Evolutionary conservation across 2,113 vertebrate genomes (phyloP).

Genomic region (Ophiodon elongatus): DNA sequence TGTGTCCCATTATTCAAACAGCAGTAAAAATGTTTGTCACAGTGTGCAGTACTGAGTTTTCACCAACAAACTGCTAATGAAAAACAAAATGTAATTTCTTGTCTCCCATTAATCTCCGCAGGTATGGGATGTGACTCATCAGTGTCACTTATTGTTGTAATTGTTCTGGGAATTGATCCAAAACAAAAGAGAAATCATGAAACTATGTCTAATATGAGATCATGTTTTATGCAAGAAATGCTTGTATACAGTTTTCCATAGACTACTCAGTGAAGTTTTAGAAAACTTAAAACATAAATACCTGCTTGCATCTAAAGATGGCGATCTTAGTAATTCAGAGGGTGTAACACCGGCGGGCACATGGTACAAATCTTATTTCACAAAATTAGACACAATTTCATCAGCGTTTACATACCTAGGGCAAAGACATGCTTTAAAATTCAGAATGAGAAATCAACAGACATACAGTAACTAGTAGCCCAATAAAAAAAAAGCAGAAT

Average conservation of each 20-base stretch:
- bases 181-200: not conserved
- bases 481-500: constrained; percentile 25
- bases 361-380: constrained; percentile 53
- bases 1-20: constrained; percentile 19
- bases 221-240: not conserved
- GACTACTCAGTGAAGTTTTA: constrained; percentile 28
- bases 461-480: constrained; percentile 16
- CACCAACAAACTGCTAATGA: not conserved
- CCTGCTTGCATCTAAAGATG: constrained; percentile 41
- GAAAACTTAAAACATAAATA: constrained; percentile 19
- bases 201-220: not conserved
- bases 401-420: constrained; percentile 67
- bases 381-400: constrained; percentile 67
- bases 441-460: constrained; percentile 48
- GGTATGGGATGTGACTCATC: constrained; percentile 25
- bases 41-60: not conserved
- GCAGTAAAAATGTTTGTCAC: constrained; percentile 6
- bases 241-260: not conserved
- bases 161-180: constrained; percentile 11
- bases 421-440: constrained; percentile 49
- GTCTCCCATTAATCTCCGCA: constrained; percentile 20
- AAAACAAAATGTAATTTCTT: not conserved
- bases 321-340: constrained; percentile 33
- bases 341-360: constrained; percentile 32
- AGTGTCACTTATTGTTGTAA: not conserved